Evolutionary conservation across 2,888 invertebrate species (phyloP).

Genomic region (Synanthedon vespiformis): DNA sequence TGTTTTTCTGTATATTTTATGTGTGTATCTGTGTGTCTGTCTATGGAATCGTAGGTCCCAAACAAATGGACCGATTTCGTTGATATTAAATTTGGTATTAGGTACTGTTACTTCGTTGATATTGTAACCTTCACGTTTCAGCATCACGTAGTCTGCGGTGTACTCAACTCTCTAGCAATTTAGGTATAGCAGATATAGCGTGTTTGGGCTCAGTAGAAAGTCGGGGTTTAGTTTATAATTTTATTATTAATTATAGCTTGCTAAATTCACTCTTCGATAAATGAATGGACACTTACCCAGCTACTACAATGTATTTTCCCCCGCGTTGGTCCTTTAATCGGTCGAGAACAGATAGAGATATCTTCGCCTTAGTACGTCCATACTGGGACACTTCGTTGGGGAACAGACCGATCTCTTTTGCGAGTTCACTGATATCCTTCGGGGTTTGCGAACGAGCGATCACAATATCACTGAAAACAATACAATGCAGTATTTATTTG

Average conservation of each 20-base stretch:
- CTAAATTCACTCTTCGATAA: neutral
- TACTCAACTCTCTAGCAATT: too few species aligned
- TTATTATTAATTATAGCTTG: neutral
- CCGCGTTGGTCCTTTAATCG: constrained; percentile 75
- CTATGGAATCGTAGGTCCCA: too few species aligned
- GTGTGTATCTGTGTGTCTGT: too few species aligned
- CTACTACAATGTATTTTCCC: constrained; percentile 95
- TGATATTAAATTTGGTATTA: too few species aligned
- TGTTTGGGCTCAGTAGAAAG: too few species aligned
- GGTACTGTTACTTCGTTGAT: too few species aligned
- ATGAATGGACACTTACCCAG: constrained; percentile 75
- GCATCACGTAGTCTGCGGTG: too few species aligned
- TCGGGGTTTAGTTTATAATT: neutral
- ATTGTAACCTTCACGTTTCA: too few species aligned
- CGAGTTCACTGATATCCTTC: constrained; percentile 82
- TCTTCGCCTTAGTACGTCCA: constrained; percentile 95
- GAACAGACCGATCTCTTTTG: constrained; percentile 86
- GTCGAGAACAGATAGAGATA: constrained; percentile 83
- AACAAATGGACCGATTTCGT: too few species aligned
- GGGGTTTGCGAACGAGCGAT: constrained; percentile 91
- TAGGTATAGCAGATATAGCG: too few species aligned
- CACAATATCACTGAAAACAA: constrained; percentile 79
- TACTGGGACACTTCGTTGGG: constrained; percentile 88
- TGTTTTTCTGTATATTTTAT: too few species aligned
- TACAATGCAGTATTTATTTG: too few species aligned